Conservation (phyloP, 2,113 vertebrate genomes). For the Mystacornis crossleyi region DNA sequence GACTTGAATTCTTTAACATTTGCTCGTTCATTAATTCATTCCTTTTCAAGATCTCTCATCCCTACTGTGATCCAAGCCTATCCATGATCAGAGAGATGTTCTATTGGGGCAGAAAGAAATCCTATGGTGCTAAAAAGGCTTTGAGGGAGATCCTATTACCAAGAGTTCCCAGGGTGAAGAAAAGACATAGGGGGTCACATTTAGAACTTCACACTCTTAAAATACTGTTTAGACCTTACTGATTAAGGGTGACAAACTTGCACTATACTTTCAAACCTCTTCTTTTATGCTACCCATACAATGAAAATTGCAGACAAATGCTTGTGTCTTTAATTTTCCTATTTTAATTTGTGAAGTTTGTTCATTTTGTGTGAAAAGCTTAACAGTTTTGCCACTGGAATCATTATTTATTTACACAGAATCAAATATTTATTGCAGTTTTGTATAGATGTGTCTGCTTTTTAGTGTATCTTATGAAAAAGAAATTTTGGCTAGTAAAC, state of each 20-base stretch:
- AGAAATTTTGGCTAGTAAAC: neutral
- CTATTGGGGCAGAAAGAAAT: neutral
- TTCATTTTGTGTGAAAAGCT: neutral
- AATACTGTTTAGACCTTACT: neutral
- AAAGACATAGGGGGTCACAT: neutral
- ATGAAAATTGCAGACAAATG: neutral
- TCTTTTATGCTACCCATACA: neutral
- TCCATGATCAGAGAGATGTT: slow-evolving; percentile 26
- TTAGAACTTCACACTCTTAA: neutral
- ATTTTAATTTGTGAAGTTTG: neutral
- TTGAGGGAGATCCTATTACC: slow-evolving; percentile 12
- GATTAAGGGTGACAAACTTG: neutral
- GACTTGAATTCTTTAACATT: neutral
- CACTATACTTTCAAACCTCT: neutral
- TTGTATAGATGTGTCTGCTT: neutral
- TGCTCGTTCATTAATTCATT: slow-evolving; percentile 64
- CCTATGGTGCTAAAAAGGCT: slow-evolving; percentile 23
- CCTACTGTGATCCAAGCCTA: slow-evolving; percentile 27
- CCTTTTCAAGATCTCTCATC: slow-evolving; percentile 49
- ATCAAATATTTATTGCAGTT: neutral
- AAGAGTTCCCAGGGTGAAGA: neutral
- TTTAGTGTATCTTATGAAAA: neutral
- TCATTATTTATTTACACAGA: neutral
- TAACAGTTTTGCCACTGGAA: neutral
- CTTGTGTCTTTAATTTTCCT: neutral